These are phyloP conservation scores for Candoia aspera DNA, from an alignment of 2,113 vertebrate genomes.

Conservation along the genomic window DNA sequence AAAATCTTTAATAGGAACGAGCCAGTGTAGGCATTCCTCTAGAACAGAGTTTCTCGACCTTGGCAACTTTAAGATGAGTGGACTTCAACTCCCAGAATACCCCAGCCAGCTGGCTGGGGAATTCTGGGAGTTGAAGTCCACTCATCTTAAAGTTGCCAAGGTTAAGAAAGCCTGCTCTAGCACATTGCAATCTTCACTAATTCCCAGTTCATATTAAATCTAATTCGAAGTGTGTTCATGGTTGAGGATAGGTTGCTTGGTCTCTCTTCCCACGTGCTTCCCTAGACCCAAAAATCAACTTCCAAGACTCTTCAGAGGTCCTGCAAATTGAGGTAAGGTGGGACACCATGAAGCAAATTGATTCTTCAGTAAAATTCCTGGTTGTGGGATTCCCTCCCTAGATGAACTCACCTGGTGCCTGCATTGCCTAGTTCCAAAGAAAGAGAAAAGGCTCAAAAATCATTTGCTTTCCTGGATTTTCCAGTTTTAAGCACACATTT, in stretches of 20 bases:
- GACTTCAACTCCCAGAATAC: not conserved
- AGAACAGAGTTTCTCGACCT: not conserved
- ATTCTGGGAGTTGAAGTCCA: not conserved
- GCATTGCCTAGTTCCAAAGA: not conserved
- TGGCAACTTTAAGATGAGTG: not conserved
- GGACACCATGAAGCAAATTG: not conserved
- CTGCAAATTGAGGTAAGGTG: not conserved
- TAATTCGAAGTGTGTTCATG: not conserved
- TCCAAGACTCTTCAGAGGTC: not conserved
- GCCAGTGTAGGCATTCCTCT: not conserved
- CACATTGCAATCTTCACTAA: not conserved
- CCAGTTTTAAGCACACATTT: not conserved
- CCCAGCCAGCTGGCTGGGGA: too few relatives aligned
- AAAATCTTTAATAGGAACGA: not conserved
- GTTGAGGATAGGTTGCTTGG: not conserved
- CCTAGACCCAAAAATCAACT: not conserved
- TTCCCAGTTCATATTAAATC: not conserved
- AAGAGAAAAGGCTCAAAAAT: not conserved
- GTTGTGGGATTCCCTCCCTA: not conserved
- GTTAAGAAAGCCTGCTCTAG: not conserved
- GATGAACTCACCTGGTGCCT: not conserved
- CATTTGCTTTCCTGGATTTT: not conserved
- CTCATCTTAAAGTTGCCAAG: not conserved
- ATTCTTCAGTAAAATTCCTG: not conserved
- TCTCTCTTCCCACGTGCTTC: not conserved